These are phyloP conservation scores for Chaitophorus viminalis DNA, from an alignment of 2,888 invertebrate genomes.

Conservation along the genomic window DNA sequence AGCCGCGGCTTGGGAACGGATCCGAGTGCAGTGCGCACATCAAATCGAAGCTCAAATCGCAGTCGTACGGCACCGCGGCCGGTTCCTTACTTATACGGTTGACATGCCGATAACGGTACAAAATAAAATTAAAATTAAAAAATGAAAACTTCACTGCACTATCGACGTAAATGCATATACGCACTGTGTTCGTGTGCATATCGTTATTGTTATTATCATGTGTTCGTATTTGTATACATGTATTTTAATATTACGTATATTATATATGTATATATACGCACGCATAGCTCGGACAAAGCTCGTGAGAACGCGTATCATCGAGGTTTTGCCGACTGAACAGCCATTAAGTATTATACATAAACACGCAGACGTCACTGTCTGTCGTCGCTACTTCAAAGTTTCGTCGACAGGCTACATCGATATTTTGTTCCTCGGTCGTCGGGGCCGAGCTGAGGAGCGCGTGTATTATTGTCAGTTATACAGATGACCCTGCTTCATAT, in stretches of 20 bases:
- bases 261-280: no score
- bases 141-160: no score
- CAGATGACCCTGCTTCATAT: no score
- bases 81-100: not conserved
- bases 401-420: slow-evolving; percentile 2
- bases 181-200: no score
- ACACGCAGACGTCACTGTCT: slow-evolving; percentile 28
- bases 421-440: not conserved
- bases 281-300: not conserved
- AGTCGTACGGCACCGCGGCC: not conserved
- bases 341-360: not conserved
- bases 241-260: no score
- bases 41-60: slow-evolving; percentile 36
- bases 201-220: not conserved
- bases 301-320: slow-evolving; percentile 29
- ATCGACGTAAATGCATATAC: no score
- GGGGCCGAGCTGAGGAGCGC: no score
- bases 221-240: not conserved
- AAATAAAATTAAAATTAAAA: not conserved
- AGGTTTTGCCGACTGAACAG: not conserved
- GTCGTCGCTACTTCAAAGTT: not conserved
- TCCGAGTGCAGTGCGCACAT: not conserved
- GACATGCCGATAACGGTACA: slow-evolving; percentile 44
- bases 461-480: no score
- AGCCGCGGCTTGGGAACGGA: slow-evolving; percentile 41